Base-by-base conservation (phyloP, 2,113 vertebrate genomes). In the Crypturellus undulatus region DNA sequence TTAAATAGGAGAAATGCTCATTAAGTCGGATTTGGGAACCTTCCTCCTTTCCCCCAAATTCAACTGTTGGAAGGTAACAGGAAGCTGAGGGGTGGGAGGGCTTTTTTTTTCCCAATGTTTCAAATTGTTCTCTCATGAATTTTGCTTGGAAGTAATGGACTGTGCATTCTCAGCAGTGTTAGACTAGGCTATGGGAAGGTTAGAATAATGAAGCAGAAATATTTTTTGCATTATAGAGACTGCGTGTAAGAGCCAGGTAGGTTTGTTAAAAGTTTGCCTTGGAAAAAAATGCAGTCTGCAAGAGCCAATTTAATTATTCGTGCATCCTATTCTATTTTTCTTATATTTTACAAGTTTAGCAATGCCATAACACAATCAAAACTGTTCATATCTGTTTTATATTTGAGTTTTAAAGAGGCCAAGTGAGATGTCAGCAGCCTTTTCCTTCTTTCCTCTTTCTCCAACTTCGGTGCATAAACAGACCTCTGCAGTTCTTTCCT, bases 191-290 rank as follows among this genome's bases (percentile, higher is more conserved):
- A 87, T 62, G 14, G 43, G 52, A 91, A 93, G 43, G 70, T 58
- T 58, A 82, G n/a, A 95, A 91, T 84, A 87, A 93, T 60, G 26
- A 76, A 36, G 62, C 6, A 51, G 83, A 90, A 80, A 40, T 28
- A 68, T 5, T 84, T 84, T 60, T 56, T 77, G 40, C 34, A 73
- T 79, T 32, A 64, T 16, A 3, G 7, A 64, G 42, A 76, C 30
- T 32, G 14, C 11, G 26, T 21, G 47, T 12, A 56, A 62, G 80
- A 47, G 20, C 16, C 52, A 83, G 30, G 30, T 4, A 32, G 26
- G 9, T 59, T 49, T 26, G 32, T 65, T 18, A 15, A 54, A 17
- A 20, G 47, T 56, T 19, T 8, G 20, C 59, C 28, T 9, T 52
- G 21, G 34, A 75, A 85, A 38, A 38, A 43, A 47, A 20, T 1